Percentiles rank a stretch among this genome's conserved stretches.
Evolutionary conservation across 2,113 vertebrate species (phyloP).

Genomic region (Percina caprodes): DNA sequence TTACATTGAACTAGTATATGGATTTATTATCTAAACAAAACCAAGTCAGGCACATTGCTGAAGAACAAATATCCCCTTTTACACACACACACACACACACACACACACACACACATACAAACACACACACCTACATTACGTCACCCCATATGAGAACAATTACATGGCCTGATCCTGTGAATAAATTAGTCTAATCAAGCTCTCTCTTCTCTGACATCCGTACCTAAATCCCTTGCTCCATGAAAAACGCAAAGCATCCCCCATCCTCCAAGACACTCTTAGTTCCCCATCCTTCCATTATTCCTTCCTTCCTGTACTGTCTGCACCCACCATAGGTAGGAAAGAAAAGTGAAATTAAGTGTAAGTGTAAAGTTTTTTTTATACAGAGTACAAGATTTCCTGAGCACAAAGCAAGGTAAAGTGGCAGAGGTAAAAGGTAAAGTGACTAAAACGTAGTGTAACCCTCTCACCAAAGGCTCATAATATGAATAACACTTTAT

Average conservation of each 20-base stretch:
- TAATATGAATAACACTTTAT: too few species aligned
- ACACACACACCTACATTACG: conserved; percentile 26
- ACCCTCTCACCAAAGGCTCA: too few species aligned
- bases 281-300: conserved; percentile 31
- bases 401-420: not conserved
- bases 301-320: conserved; percentile 34
- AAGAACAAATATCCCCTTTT: conserved; percentile 30
- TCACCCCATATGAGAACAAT: conserved; percentile 63
- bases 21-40: conserved; percentile 9
- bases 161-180: conserved; percentile 63
- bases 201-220: conserved; percentile 65
- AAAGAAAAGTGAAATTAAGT: not conserved
- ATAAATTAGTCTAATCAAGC: conserved; percentile 68
- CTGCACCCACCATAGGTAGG: not conserved
- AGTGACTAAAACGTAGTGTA: not conserved
- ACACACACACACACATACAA: not conserved
- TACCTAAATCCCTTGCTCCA: conserved; percentile 53
- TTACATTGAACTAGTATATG: not conserved
- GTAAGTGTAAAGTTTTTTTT: not conserved
- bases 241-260: conserved; percentile 43
- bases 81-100: not conserved
- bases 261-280: conserved; percentile 18
- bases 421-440: not conserved
- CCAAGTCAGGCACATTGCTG: conserved; percentile 1
- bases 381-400: not conserved